phyloP scores from a whole-genome alignment of 2,113 vertebrate species.

The Brevimyrus niger region DNA sequence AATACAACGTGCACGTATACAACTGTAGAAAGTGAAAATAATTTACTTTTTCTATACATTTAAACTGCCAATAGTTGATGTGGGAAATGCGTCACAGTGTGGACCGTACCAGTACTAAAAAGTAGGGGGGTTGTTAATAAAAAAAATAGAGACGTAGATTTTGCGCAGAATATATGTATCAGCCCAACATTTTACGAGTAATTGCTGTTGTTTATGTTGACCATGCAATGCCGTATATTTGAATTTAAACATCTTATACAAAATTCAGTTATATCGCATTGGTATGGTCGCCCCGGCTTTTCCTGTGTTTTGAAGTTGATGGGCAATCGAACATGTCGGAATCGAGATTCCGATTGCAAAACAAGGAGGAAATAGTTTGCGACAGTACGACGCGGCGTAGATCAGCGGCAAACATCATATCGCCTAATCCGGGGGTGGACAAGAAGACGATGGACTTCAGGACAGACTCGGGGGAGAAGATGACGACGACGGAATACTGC shows the following conservation, averaged over 20 bases:
- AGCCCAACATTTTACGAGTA: not conserved
- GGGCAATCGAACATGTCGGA: constrained; percentile 57
- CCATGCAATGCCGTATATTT: not conserved
- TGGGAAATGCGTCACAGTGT: not conserved
- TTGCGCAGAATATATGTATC: not conserved
- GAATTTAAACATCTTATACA: not conserved
- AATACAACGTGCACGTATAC: not conserved
- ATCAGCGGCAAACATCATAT: not conserved
- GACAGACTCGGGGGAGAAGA: constrained; percentile 2
- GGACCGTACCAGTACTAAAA: not conserved
- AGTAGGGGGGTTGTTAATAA: not conserved
- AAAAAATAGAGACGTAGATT: not conserved
- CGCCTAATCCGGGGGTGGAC: not conserved
- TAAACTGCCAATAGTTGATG: not conserved
- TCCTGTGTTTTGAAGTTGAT: constrained; percentile 8
- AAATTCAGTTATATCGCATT: not conserved
- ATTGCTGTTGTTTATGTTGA: not conserved
- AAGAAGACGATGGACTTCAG: not conserved
- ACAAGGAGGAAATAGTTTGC: constrained; percentile 31
- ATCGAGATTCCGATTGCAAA: constrained; percentile 42
- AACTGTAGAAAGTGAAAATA: not conserved
- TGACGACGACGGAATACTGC: constrained; percentile 72
- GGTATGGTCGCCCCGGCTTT: not conserved
- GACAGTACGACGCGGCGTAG: constrained; percentile 6
- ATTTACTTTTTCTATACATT: not conserved